A percentile compares a stretch with the other conserved stretches of the same genome.
These are phyloP conservation scores for Cyrtodaria siliqua DNA, from an alignment of 2,888 invertebrate species.

Conservation along the genomic window DNA sequence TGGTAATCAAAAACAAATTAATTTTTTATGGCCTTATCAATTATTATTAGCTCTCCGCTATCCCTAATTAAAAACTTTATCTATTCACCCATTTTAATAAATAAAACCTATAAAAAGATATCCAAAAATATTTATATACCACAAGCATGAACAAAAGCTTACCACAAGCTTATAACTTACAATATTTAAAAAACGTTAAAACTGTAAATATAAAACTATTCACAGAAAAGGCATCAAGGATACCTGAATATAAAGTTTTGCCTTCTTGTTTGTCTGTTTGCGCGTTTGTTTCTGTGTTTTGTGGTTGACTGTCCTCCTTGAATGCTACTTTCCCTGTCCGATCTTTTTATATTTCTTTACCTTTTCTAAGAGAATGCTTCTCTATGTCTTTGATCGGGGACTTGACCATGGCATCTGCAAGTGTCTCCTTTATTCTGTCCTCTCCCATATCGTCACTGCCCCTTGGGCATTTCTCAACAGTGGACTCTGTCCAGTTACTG, in stretches of 20 bases:
- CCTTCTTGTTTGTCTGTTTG: too few relatives aligned
- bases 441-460: constrained; percentile 87
- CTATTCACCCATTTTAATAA: too few relatives aligned
- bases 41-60: too few relatives aligned
- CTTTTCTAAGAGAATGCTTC: constrained; percentile 71
- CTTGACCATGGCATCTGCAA: constrained; percentile 98
- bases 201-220: neutral
- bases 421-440: constrained; percentile 93
- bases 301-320: too few relatives aligned
- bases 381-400: constrained; percentile 87
- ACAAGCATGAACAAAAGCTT: neutral
- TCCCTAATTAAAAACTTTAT: neutral
- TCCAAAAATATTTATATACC: neutral
- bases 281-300: too few relatives aligned
- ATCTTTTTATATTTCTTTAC: too few relatives aligned
- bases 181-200: neutral
- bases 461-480: constrained; percentile 76
- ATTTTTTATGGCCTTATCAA: too few relatives aligned
- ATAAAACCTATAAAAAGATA: too few relatives aligned
- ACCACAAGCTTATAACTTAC: neutral
- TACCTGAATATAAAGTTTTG: too few relatives aligned
- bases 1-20: too few relatives aligned
- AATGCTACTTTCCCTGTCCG: too few relatives aligned
- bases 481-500: constrained; percentile 85
- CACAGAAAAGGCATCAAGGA: neutral